A percentile compares a stretch with the other conserved stretches of the same genome.
These are phyloP conservation scores for Murina feae DNA, from an alignment of 2,113 vertebrate species.

Conservation along the genomic window DNA sequence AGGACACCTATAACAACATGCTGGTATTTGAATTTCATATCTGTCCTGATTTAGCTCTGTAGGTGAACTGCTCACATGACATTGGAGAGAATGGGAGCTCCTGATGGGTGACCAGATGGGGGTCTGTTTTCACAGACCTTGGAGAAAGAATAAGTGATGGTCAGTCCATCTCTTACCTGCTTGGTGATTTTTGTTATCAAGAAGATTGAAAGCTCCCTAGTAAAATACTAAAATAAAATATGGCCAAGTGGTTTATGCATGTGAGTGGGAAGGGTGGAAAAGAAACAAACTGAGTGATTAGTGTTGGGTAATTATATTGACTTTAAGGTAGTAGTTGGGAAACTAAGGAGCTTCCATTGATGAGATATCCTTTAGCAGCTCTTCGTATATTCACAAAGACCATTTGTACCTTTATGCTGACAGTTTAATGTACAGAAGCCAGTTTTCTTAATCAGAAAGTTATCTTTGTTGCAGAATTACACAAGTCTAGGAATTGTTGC, in stretches of 20 bases:
- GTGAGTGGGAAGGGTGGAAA: background rate
- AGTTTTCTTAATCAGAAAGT: background rate
- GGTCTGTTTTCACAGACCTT: slow-evolving; percentile 58
- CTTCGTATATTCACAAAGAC: background rate
- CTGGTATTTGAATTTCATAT: slow-evolving; percentile 29
- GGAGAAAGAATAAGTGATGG: slow-evolving; percentile 18
- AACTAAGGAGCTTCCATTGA: slow-evolving; percentile 2
- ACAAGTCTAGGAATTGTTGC: background rate
- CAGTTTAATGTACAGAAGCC: background rate
- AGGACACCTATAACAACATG: background rate
- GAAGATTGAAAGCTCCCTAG: slow-evolving; percentile 71
- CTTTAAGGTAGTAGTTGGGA: slow-evolving; percentile 7
- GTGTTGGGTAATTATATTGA: background rate
- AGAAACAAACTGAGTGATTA: slow-evolving; percentile 3
- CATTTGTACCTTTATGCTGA: background rate
- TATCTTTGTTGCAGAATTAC: background rate
- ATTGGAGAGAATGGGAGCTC: slow-evolving; percentile 45
- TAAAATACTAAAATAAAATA: slow-evolving; percentile 76
- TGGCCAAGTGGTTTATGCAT: background rate
- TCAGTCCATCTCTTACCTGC: slow-evolving; percentile 61
- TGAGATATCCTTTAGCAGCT: slow-evolving; percentile 16
- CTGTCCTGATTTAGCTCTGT: slow-evolving; percentile 24
- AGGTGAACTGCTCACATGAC: background rate
- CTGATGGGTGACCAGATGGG: slow-evolving; percentile 38
- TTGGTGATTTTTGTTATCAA: slow-evolving; percentile 76